Evolutionary conservation across 2,888 invertebrate species (phyloP), one percentile per base, ranked within the genome.

Genomic region (Salticus scenicus): DNA sequence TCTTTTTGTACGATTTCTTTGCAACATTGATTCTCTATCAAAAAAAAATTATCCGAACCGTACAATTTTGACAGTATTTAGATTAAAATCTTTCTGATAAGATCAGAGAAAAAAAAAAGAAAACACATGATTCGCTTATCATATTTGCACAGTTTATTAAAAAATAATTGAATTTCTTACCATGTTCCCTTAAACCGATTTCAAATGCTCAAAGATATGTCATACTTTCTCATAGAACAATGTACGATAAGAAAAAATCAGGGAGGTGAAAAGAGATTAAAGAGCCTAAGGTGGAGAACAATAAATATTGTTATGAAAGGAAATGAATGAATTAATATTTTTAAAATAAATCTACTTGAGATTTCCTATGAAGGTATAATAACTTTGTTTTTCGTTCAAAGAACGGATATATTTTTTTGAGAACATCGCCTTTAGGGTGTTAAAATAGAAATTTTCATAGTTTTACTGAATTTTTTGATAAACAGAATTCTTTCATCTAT

Each of bases 151-250:
- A 47, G 17, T 47, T 47, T 47, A 47, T 17, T 47, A 14, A 47
- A 47, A 47, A 47, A 47, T 47, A 47, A 47, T 47, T 47, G 42
- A 47, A 47, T 47, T 47, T 47, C 42, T 47, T 17, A 47, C 42
- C 42, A 47, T 47, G 42, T 47, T 47, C 17, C 42, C 42, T 17
- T 47, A 47, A 47, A 47, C 42, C 42, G 17, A 47, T 47, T 47
- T 47, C 1, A 17, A 17, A 14, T 17, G 17, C 17, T 12, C 42
- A 47, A 7, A 47, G 42, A 47, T 12, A 47, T 47, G 42, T 47
- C 42, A 14, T 47, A 14, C 17, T 47, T 47, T 47, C 42, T 17
- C 7, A 7, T 17, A 17, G 42, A 7, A 47, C 42, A 10, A 47
- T 12, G 7, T 47, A 47, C 17, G 2, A n/a, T 2, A 47, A 47